Percentiles rank a stretch among this genome's conserved stretches.
These are phyloP conservation scores for Lepeophtheirus nordmannii DNA, from an alignment of 2,888 invertebrate genomes.

Conservation along the genomic window DNA sequence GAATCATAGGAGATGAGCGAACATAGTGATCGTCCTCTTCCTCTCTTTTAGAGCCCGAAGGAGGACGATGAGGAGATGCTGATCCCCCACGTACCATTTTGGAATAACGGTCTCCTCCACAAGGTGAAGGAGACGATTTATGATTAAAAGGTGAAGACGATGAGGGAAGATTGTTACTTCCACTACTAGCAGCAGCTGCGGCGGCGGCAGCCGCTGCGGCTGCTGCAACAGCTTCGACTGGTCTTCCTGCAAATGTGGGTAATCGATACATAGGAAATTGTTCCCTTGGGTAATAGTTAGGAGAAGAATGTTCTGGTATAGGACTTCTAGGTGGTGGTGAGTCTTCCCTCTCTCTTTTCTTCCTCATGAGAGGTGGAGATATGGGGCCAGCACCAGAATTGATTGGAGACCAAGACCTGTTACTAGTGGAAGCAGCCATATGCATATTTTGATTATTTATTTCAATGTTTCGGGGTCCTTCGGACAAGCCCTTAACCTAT, in stretches of 20 bases:
- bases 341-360: constrained; percentile 4
- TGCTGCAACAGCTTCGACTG: constrained; percentile 38
- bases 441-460: constrained; percentile 18
- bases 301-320: constrained; percentile 30
- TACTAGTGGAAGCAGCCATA: neutral
- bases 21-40: constrained; percentile 11
- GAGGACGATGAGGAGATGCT: neutral
- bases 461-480: constrained; percentile 15
- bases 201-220: constrained; percentile 34
- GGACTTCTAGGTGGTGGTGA: constrained; percentile 28
- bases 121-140: neutral
- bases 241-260: constrained; percentile 36
- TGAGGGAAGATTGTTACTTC: constrained; percentile 31
- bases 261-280: constrained; percentile 31
- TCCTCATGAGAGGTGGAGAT: constrained; percentile 1
- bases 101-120: neutral
- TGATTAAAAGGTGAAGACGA: constrained; percentile 1
- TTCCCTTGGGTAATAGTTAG: constrained; percentile 38
- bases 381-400: neutral
- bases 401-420: constrained; percentile 10
- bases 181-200: constrained; percentile 37
- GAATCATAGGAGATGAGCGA: constrained; percentile 1
- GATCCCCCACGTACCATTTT: neutral
- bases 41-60: constrained; percentile 1
- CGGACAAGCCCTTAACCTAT: constrained; percentile 18